These are phyloP conservation scores for Austrofundulus limnaeus DNA, from an alignment of 2,113 vertebrate species.

Conservation along the genomic window DNA sequence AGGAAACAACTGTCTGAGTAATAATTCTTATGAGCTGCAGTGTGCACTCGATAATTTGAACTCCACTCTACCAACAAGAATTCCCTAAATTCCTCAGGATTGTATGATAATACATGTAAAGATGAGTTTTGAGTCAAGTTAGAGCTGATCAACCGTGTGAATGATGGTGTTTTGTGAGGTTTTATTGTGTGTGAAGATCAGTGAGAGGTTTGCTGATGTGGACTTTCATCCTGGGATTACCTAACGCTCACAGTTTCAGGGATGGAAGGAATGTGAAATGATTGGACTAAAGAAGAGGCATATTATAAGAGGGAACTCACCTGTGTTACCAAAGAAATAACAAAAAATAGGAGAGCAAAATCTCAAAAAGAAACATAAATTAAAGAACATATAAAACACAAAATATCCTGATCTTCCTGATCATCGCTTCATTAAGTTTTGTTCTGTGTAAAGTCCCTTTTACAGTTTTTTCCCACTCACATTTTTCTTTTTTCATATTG, in stretches of 20 bases:
- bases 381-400: background rate
- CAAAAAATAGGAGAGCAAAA: background rate
- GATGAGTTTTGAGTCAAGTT: too few relatives aligned
- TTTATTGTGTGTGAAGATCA: background rate
- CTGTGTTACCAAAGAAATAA: background rate
- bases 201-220: slow-evolving; percentile 3
- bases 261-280: background rate
- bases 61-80: background rate
- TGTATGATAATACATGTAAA: background rate
- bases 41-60: too few relatives aligned
- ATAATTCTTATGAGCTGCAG: too few relatives aligned
- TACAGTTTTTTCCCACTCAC: too few relatives aligned
- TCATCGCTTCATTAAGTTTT: too few relatives aligned
- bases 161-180: too few relatives aligned
- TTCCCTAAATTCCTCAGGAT: background rate
- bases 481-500: too few relatives aligned
- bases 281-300: background rate
- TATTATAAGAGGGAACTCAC: background rate
- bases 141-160: too few relatives aligned
- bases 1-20: too few relatives aligned
- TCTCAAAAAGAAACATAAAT: background rate
- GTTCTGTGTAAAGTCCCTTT: too few relatives aligned
- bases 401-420: too few relatives aligned
- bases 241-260: slow-evolving; percentile 28
- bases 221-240: slow-evolving; percentile 31